Conservation (phyloP, 2,888 invertebrate species). For the Syrphus vitripennis region DNA sequence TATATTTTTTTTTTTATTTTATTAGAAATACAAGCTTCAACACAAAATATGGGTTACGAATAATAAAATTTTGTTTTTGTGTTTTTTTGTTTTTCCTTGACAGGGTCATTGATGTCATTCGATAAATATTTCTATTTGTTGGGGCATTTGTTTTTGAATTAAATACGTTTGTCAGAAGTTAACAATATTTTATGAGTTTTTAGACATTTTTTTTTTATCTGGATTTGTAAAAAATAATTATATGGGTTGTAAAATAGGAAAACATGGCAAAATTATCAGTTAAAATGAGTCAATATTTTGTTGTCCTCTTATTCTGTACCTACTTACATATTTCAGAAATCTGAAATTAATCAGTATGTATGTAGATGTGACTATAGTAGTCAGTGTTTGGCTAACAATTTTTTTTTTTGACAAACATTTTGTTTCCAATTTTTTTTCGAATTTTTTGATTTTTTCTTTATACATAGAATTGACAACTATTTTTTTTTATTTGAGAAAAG, state of each 20-base stretch:
- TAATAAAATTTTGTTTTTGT: not conserved
- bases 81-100: not conserved
- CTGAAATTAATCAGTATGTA: no score
- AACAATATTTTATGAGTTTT: not conserved
- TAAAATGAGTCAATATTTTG: no score
- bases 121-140: not conserved
- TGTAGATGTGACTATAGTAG: no score
- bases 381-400: no score
- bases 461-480: no score
- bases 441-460: no score
- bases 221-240: not conserved
- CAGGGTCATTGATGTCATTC: not conserved
- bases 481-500: no score
- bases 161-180: not conserved
- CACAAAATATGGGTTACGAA: conserved; percentile 10
- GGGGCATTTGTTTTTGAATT: not conserved
- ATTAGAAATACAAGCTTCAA: not conserved
- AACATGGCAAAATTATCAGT: no score
- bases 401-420: no score
- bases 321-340: no score
- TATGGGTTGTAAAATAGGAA: not conserved
- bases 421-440: no score
- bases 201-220: not conserved
- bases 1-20: conserved; percentile 9
- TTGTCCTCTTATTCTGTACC: no score